A percentile compares a stretch with the other conserved stretches of the same genome.
phyloP scores from a whole-genome alignment of 2,113 vertebrate species.

The Rynchops niger region DNA sequence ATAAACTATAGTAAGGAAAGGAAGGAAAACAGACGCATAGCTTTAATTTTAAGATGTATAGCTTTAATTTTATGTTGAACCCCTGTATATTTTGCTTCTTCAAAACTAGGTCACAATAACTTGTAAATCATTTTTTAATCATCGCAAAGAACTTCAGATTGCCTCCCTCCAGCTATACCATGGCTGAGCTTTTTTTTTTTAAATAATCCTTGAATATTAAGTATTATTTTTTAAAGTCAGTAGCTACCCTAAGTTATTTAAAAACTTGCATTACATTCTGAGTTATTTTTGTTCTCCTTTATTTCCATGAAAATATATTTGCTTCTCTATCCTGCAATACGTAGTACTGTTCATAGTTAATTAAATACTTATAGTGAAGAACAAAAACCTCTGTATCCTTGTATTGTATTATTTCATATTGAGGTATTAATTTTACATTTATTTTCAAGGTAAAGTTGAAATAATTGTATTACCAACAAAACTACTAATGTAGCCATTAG shows the following conservation, averaged over 20 bases:
- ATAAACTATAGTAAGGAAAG: neutral
- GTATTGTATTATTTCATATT: neutral
- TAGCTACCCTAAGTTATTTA: neutral
- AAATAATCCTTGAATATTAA: neutral
- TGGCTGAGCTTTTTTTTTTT: neutral
- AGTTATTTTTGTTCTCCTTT: neutral
- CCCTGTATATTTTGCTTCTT: neutral
- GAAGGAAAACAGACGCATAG: neutral
- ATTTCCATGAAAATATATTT: neutral
- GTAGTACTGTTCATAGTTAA: neutral
- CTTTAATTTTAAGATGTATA: neutral
- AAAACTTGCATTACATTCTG: neutral
- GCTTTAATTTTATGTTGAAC: neutral
- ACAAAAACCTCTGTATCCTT: fast-evolving
- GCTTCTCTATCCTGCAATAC: neutral
- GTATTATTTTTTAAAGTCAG: neutral
- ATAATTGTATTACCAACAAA: neutral
- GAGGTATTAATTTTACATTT: neutral
- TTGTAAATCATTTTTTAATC: neutral
- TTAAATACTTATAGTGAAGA: neutral
- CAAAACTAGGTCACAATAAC: neutral
- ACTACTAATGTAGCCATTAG: neutral
- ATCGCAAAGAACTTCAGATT: neutral
- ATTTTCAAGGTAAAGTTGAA: neutral
- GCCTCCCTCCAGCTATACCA: fast-evolving